Evolutionary conservation across 2,113 vertebrate genomes (phyloP).

Genomic region (Platichthys stellatus): DNA sequence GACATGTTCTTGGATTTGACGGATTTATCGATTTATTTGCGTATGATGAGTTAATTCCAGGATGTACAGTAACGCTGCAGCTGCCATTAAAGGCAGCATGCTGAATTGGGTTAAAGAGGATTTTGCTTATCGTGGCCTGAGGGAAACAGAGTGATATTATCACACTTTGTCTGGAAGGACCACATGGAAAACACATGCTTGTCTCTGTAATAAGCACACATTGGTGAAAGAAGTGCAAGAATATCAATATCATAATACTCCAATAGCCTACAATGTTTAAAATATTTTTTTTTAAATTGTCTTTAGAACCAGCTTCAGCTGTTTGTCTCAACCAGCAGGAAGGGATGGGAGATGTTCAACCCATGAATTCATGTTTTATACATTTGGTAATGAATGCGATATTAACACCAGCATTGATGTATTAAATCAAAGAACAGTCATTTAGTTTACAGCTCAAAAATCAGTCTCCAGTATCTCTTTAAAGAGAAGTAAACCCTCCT

Average conservation of each 20-base stretch:
- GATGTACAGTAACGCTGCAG: neutral
- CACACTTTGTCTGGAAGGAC: neutral
- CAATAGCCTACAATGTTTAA: neutral
- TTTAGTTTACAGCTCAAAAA: too few relatives aligned
- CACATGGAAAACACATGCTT: neutral
- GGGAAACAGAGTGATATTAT: neutral
- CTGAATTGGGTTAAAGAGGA: conserved; percentile 35
- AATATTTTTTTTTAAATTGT: too few relatives aligned
- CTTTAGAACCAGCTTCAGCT: too few relatives aligned
- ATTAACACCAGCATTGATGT: too few relatives aligned
- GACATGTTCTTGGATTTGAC: neutral
- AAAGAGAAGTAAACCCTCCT: too few relatives aligned
- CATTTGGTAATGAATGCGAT: too few relatives aligned
- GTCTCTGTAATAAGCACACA: neutral
- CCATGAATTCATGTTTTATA: too few relatives aligned
- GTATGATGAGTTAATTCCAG: neutral
- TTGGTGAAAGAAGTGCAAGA: neutral
- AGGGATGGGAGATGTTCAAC: too few relatives aligned
- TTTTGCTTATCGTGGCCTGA: conserved; percentile 23
- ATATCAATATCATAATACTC: neutral
- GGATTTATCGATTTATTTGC: neutral
- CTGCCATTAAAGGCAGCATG: neutral
- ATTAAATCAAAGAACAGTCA: too few relatives aligned
- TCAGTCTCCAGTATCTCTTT: too few relatives aligned
- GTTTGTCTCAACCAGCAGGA: too few relatives aligned